These are phyloP conservation scores for Urocitellus parryii DNA, from an alignment of 2,113 vertebrate species.

Conservation along the genomic window DNA sequence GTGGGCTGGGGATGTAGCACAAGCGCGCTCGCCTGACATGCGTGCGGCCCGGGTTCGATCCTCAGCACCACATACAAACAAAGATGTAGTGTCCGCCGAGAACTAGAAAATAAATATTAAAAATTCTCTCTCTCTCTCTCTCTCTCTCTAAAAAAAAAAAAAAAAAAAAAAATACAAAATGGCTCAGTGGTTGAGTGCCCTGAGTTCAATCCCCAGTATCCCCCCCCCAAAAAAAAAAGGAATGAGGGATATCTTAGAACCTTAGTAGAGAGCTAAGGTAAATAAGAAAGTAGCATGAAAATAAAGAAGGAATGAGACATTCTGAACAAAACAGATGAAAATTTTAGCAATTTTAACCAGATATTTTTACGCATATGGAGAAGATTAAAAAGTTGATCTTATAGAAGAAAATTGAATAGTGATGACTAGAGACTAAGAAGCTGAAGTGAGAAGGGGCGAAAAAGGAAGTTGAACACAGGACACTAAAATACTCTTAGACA, in stretches of 20 bases:
- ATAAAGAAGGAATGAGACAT: background rate
- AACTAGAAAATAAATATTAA: too few relatives aligned
- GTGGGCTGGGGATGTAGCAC: too few relatives aligned
- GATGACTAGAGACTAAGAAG: background rate
- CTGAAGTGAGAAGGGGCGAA: rapidly evolving
- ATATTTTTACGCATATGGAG: background rate
- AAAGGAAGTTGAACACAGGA: background rate
- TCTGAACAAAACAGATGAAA: background rate
- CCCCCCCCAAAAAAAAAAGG: background rate
- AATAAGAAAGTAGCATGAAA: background rate
- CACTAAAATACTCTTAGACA: background rate
- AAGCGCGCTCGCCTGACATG: too few relatives aligned
- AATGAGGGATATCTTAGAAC: background rate
- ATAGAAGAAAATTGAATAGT: background rate
- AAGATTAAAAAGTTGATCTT: background rate
- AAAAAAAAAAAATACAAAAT: too few relatives aligned
- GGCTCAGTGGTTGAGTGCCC: too few relatives aligned
- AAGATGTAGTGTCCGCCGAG: too few relatives aligned
- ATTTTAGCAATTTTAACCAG: background rate
- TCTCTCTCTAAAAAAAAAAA: too few relatives aligned
- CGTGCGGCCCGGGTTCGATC: too few relatives aligned
- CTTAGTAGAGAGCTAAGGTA: background rate
- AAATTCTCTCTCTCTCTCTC: too few relatives aligned
- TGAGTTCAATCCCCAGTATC: too few relatives aligned
- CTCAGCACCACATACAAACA: too few relatives aligned